Percentiles rank a stretch among this genome's conserved stretches.
These are phyloP conservation scores for Invenusta paracnida DNA, from an alignment of 2,888 invertebrate species.

Conservation along the genomic window DNA sequence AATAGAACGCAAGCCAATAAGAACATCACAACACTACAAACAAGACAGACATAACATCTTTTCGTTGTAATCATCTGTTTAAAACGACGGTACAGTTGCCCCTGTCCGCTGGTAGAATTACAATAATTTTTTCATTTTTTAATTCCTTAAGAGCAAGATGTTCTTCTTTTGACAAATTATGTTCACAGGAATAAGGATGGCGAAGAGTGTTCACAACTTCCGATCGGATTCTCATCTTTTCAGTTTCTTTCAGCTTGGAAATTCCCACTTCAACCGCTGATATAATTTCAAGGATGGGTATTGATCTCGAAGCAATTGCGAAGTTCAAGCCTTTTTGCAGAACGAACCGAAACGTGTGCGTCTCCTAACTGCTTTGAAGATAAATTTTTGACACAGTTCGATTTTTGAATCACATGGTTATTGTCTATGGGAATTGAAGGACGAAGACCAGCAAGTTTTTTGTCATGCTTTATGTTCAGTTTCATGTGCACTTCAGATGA, in stretches of 20 bases:
- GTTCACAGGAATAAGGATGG: background rate
- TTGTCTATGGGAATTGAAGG: too few relatives aligned
- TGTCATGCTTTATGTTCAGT: too few relatives aligned
- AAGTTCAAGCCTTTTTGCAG: too few relatives aligned
- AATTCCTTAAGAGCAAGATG: background rate
- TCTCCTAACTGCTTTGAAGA: background rate
- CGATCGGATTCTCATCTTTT: background rate
- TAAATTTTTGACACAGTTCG: background rate
- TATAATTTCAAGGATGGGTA: too few relatives aligned
- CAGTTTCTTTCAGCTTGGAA: background rate
- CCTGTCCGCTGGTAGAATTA: background rate
- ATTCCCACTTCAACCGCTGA: background rate
- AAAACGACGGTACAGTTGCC: conserved; percentile 12
- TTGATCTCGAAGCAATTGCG: too few relatives aligned
- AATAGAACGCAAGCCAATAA: too few relatives aligned
- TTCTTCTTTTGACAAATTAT: conserved; percentile 16
- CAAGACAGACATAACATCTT: background rate
- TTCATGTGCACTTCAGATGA: too few relatives aligned
- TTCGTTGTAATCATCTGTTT: background rate
- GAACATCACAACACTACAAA: too few relatives aligned
- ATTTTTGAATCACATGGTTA: too few relatives aligned
- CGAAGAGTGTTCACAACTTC: background rate
- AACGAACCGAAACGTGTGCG: too few relatives aligned
- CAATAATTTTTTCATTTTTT: background rate
- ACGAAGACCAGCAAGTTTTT: too few relatives aligned